Conservation (phyloP, 2,113 vertebrate species). For the Nettapus auritus region DNA sequence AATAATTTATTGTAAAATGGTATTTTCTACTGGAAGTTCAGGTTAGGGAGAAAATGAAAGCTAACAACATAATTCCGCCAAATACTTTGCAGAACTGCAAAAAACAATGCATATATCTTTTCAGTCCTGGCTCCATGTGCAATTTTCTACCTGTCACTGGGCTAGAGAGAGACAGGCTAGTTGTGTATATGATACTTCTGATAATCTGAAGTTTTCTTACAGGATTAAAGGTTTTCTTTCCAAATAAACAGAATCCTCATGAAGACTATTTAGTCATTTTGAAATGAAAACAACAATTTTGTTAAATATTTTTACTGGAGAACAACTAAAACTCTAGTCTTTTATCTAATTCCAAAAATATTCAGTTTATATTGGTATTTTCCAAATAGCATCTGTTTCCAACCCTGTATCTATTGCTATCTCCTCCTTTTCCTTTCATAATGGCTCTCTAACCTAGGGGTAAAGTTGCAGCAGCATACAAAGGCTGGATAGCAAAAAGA, state of each 20-base stretch:
- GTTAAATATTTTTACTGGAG: neutral
- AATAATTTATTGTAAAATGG: neutral
- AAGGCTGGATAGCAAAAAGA: neutral
- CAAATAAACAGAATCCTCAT: neutral
- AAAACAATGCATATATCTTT: neutral
- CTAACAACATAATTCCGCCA: neutral
- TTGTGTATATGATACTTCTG: neutral
- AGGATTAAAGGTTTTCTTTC: neutral
- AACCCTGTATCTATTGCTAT: neutral
- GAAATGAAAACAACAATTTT: neutral
- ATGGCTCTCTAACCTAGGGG: neutral
- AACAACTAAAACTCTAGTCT: neutral
- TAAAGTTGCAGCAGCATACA: neutral
- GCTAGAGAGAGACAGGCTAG: neutral
- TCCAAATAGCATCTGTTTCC: neutral
- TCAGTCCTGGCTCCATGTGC: neutral
- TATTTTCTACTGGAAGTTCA: neutral
- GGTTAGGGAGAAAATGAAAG: neutral
- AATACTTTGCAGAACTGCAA: neutral
- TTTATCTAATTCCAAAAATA: constrained; percentile 24
- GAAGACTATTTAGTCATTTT: neutral
- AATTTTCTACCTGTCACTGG: neutral
- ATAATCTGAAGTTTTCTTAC: neutral
- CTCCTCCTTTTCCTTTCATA: neutral
- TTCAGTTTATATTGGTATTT: neutral